A percentile compares a stretch with the other conserved stretches of the same genome.
Evolutionary conservation across 2,113 vertebrate genomes (phyloP).

Genomic region (Epinephelus moara): DNA sequence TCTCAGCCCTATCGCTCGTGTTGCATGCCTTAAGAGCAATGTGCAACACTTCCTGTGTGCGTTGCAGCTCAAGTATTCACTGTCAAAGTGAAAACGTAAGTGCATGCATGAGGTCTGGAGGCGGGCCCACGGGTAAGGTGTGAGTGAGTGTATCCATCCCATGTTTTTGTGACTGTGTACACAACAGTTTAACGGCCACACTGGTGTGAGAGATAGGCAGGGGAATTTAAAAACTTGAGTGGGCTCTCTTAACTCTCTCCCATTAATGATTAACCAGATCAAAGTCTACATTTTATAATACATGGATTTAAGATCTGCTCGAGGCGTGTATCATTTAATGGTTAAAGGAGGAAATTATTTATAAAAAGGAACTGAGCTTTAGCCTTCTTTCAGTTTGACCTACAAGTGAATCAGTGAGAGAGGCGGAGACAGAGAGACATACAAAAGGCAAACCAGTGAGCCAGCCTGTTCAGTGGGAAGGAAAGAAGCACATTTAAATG

Average conservation of each 20-base stretch:
- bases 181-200: slow-evolving; percentile 64
- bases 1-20: slow-evolving; percentile 57
- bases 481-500: slow-evolving; percentile 28
- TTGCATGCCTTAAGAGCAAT: slow-evolving; percentile 61
- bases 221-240: not conserved
- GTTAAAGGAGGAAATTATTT: not conserved
- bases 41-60: slow-evolving; percentile 82
- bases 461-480: slow-evolving; percentile 29
- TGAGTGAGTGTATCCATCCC: slow-evolving; percentile 23
- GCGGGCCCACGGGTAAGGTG: slow-evolving; percentile 65
- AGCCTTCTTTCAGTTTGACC: not conserved
- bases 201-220: not conserved
- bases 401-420: not conserved
- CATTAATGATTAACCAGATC: slow-evolving; percentile 57
- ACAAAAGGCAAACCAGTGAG: slow-evolving; percentile 24
- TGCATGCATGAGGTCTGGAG: slow-evolving; percentile 72
- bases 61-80: slow-evolving; percentile 69
- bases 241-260: slow-evolving; percentile 5
- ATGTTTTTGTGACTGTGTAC: slow-evolving; percentile 12
- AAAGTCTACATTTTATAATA: slow-evolving; percentile 46
- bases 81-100: slow-evolving; percentile 83
- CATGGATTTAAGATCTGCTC: not conserved
- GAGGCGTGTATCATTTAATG: not conserved
- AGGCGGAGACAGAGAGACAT: not conserved
- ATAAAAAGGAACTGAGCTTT: not conserved